Conservation (phyloP, 2,888 invertebrate species). For the Drosophila anomalata region DNA sequence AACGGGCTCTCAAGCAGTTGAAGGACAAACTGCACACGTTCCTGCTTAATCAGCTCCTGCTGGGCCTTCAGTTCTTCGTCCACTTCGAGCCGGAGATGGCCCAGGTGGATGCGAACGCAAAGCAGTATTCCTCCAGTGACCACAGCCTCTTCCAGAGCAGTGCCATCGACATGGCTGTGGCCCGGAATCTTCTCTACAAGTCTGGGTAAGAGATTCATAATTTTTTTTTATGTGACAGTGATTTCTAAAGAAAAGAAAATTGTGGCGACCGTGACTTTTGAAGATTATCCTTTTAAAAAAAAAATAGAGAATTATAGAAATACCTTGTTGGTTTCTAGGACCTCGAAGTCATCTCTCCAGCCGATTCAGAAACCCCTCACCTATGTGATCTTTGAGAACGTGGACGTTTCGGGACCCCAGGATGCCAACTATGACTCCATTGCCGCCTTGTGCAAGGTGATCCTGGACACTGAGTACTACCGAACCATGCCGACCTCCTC, state of each 20-base stretch:
- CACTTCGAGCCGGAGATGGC: conserved; percentile 87
- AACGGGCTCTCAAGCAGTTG: conserved; percentile 84
- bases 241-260: conserved; percentile 8
- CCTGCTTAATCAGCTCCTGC: conserved; percentile 90
- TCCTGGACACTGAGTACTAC: conserved; percentile 84
- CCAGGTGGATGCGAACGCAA: conserved; percentile 73
- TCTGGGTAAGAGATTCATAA: conserved; percentile 67
- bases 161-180: conserved; percentile 88
- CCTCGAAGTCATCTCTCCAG: conserved; percentile 81
- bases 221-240: no score
- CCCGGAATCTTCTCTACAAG: conserved; percentile 86
- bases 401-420: conserved; percentile 88
- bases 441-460: conserved; percentile 86
- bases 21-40: conserved; percentile 88
- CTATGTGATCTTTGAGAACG: conserved; percentile 89
- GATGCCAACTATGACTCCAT: conserved; percentile 85
- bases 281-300: no score
- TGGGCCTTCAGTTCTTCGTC: conserved; percentile 91
- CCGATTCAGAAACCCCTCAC: conserved; percentile 87
- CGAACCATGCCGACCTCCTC: conserved; percentile 76
- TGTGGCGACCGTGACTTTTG: no score
- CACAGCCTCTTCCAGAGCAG: conserved; percentile 89
- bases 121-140: conserved; percentile 73
- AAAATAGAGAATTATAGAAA: no score
- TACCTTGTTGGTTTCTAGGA: background rate